Conservation (phyloP, 2,888 invertebrate genomes). For the Hydrotaea diabolus region DNA sequence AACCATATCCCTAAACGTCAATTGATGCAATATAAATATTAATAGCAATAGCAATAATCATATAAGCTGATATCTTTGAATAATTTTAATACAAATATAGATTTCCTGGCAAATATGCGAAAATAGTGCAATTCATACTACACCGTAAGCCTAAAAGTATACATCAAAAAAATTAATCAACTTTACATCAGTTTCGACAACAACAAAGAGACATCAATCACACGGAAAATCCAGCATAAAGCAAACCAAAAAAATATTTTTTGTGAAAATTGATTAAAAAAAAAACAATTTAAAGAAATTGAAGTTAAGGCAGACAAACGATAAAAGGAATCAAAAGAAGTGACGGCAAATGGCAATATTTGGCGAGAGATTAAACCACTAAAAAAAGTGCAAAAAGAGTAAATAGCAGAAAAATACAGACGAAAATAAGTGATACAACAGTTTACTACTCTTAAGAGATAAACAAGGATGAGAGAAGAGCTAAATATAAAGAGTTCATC, state of each 20-base stretch:
- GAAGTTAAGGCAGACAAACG: background rate
- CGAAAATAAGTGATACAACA: too few species aligned
- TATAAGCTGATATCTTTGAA: background rate
- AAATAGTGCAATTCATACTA: background rate
- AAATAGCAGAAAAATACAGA: background rate
- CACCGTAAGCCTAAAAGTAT: conserved; percentile 54
- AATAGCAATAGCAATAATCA: background rate
- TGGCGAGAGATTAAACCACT: too few species aligned
- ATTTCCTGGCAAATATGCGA: background rate
- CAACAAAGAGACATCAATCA: background rate
- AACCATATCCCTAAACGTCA: conserved; percentile 38
- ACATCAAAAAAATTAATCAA: conserved; percentile 15
- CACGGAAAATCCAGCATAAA: background rate
- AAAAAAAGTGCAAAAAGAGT: background rate
- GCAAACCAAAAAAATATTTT: background rate
- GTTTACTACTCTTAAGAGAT: too few species aligned
- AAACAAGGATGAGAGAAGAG: too few species aligned
- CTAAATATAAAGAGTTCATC: too few species aligned
- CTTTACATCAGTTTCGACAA: conserved; percentile 10
- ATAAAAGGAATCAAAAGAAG: background rate
- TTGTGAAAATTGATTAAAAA: background rate
- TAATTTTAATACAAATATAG: background rate
- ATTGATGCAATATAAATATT: conserved; percentile 24
- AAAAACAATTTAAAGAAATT: background rate
- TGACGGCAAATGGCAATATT: too few species aligned